Percentiles rank a stretch among this genome's conserved stretches.
phyloP scores from a whole-genome alignment of 2,113 vertebrate genomes.

The Alosa alosa region DNA sequence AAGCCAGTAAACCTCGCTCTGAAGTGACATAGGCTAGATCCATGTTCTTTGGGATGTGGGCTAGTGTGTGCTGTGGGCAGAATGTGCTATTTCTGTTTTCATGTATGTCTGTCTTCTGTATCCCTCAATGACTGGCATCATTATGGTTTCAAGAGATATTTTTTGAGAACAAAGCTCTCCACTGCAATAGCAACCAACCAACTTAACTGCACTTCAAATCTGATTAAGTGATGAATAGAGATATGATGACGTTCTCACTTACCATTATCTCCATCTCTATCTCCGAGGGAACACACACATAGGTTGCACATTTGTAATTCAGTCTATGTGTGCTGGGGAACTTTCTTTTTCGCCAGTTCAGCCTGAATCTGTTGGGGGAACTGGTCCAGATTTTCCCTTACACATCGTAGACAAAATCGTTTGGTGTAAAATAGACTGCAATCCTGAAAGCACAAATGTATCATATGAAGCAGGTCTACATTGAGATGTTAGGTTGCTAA shows the following conservation, averaged over 20 bases:
- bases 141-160: too few species aligned
- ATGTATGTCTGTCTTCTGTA: too few species aligned
- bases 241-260: neutral
- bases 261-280: neutral
- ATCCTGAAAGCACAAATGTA: conserved; percentile 67
- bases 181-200: too few species aligned
- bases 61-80: too few species aligned
- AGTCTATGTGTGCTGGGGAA: conserved; percentile 34
- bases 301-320: neutral
- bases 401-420: conserved; percentile 83
- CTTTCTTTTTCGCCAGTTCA: conserved; percentile 77
- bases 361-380: conserved; percentile 82
- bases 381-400: conserved; percentile 74
- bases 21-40: too few species aligned
- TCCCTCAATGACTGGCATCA: too few species aligned
- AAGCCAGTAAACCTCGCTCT: too few species aligned
- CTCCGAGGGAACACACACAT: neutral
- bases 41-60: too few species aligned
- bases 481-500: neutral
- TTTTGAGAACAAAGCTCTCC: too few species aligned
- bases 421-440: conserved; percentile 88
- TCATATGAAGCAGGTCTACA: neutral
- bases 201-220: too few species aligned
- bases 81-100: too few species aligned
- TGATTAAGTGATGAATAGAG: neutral